Percentiles rank a stretch among this genome's conserved stretches.
Evolutionary conservation across 2,888 invertebrate species (phyloP).

Genomic region (Cotesia congregata): DNA sequence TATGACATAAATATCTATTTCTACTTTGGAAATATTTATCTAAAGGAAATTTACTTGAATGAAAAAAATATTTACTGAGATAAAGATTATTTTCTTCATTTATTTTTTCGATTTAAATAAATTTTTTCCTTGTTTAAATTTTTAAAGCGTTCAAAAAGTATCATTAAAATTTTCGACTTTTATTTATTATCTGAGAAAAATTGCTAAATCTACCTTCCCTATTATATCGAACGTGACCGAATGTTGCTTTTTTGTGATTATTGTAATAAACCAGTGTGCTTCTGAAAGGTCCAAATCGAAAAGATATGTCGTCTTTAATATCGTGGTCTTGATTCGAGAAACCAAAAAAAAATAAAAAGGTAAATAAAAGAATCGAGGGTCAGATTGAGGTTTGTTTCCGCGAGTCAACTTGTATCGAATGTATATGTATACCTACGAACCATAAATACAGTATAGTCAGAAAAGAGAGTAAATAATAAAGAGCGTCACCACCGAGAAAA

Average conservation of each 20-base stretch:
- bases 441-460: not conserved
- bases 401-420: not conserved
- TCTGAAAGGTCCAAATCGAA: slow-evolving; percentile 25
- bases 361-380: not conserved
- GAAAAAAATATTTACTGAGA: no score
- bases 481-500: not conserved
- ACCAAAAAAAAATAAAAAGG: not conserved
- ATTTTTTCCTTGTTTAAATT: no score
- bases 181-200: no score
- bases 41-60: no score
- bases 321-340: slow-evolving; percentile 16
- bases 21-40: no score
- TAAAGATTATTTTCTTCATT: no score
- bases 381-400: slow-evolving; percentile 1
- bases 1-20: no score
- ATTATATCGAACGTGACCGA: slow-evolving; percentile 25
- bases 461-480: not conserved
- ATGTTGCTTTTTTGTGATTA: slow-evolving; percentile 3
- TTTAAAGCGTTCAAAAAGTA: no score
- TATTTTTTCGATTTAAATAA: no score
- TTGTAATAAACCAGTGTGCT: slow-evolving; percentile 14
- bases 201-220: no score
- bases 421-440: not conserved
- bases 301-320: slow-evolving; percentile 24
- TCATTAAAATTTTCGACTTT: no score